phyloP scores from a whole-genome alignment of 2,113 vertebrate species.

The Rhizomys pruinosus region DNA sequence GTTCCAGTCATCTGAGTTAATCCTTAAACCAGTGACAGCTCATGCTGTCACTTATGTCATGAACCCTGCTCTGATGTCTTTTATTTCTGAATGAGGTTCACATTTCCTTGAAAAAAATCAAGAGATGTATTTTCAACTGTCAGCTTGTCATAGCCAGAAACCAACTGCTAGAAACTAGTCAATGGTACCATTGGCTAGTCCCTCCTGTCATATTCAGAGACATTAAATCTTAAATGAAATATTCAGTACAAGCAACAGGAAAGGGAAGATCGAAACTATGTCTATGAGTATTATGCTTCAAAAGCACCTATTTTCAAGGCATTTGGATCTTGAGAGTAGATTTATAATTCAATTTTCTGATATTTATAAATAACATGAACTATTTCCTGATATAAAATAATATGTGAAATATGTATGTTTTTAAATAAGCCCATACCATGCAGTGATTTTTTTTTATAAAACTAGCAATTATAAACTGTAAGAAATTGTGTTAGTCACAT shows the following conservation, averaged over 20 bases:
- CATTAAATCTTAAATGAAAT: conserved; percentile 15
- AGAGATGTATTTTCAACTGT: background rate
- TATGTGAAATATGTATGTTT: background rate
- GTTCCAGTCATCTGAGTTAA: conserved; percentile 29
- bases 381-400: background rate
- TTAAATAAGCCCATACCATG: conserved; percentile 18
- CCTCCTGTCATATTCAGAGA: conserved; percentile 12
- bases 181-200: background rate
- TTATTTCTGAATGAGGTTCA: background rate
- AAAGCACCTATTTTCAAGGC: conserved; percentile 14
- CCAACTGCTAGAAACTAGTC: background rate
- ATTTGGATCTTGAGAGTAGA: conserved; percentile 35
- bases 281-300: background rate
- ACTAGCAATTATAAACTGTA: background rate
- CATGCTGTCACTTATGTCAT: background rate
- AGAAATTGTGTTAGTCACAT: background rate
- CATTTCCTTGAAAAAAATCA: background rate
- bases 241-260: background rate
- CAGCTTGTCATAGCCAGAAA: background rate
- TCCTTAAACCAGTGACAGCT: background rate
- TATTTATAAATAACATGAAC: background rate
- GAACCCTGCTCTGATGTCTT: background rate
- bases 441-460: background rate
- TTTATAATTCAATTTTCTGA: conserved; percentile 16
- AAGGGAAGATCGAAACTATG: background rate